These are phyloP conservation scores for Sinocyclocheilus anophthalmus DNA, from an alignment of 2,113 vertebrate genomes.

Conservation along the genomic window DNA sequence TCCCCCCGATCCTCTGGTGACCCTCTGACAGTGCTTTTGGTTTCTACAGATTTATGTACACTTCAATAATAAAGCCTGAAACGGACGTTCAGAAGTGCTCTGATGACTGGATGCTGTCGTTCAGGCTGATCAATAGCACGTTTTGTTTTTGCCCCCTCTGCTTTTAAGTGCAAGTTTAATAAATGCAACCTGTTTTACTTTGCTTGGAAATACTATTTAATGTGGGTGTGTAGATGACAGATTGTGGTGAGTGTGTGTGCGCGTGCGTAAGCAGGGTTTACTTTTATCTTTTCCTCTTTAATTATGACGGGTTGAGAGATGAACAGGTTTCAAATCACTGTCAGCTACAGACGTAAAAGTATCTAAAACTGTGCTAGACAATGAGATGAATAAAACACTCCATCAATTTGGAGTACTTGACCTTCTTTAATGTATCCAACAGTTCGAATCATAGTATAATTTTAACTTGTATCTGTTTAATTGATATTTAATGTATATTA, in stretches of 20 bases:
- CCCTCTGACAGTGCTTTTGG: constrained; percentile 86
- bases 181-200: constrained; percentile 89
- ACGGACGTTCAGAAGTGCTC: constrained; percentile 86
- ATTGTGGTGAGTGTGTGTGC: not conserved
- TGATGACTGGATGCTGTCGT: constrained; percentile 88
- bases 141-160: constrained; percentile 82
- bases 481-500: not conserved
- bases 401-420: not conserved
- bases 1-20: constrained; percentile 84
- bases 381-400: not conserved
- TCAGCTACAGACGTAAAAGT: no score
- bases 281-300: not conserved
- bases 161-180: constrained; percentile 83
- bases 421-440: not conserved
- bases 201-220: constrained; percentile 75
- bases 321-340: no score
- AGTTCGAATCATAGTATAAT: not conserved
- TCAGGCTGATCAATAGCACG: constrained; percentile 77
- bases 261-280: constrained; percentile 59
- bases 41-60: constrained; percentile 87
- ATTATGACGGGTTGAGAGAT: not conserved
- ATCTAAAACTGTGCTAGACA: not conserved
- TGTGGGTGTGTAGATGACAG: constrained; percentile 20
- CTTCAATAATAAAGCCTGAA: constrained; percentile 95
- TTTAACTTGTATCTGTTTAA: not conserved